Evolutionary conservation across 2,888 invertebrate genomes (phyloP), one percentile per base, ranked within the genome.

Genomic region (Xestia xanthographa): DNA sequence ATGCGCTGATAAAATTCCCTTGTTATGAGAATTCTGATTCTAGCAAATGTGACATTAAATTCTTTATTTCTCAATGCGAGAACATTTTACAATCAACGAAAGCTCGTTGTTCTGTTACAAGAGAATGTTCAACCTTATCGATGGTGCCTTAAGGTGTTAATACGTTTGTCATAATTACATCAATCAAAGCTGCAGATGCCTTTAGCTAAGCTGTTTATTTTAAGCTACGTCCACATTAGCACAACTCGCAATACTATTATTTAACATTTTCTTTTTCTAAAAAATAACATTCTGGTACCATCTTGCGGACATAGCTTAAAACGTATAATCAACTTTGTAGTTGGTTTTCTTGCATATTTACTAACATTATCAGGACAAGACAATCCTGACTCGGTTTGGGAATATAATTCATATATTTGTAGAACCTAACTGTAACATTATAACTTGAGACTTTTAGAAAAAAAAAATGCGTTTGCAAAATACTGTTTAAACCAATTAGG

Each of bases 371-470:
- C 71, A 65, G 38, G 38, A 38, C 14, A 20, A 63, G 8, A 71
- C 38, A 48, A 41, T 12, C 65, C 71, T 71, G 48, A 50, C 65
- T 50, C 9, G 65, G 65, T 65, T 38, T 71, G 45, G 48, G 22
- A 5, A 48, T 63, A 20, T 65, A 41, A 41, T 38, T 26, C 20
- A 60, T 34, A 41, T n/a, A 62, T 43, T 58, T 29, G 12, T 69
- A 58, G 41, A 43, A 12, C 12, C 5, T 38, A 53, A 66, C 6
- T 43, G 11, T 34, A 34, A 60, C 20, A 60, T 60, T 34, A 60
- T 60, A 58, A 29, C 11, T 60, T 34, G 11, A 60, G n/a, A 26
- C 17, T 62, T 62, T 38, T 41, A 62, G 22, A 38, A 62, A 22
- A 12, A 11, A 34, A 60, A 34, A 5, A 11, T 0, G 34, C n/a